Evolutionary conservation across 2,888 invertebrate species (phyloP).

Genomic region (Papilio demoleus): DNA sequence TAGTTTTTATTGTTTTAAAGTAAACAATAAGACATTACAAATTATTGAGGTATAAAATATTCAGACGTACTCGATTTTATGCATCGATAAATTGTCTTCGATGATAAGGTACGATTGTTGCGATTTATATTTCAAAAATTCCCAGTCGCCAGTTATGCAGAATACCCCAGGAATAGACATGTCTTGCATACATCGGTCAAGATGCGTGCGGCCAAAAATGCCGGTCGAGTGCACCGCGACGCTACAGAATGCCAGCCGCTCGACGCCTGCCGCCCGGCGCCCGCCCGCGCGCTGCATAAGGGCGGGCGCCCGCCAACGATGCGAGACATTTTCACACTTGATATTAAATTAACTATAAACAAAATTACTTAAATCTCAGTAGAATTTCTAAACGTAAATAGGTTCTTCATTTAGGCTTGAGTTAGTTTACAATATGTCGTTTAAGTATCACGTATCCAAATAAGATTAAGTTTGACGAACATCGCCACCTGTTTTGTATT

Average conservation of each 20-base stretch:
- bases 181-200: conserved; percentile 42
- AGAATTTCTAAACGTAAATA: background rate
- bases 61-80: conserved; percentile 2
- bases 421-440: background rate
- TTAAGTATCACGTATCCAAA: background rate
- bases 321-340: conserved; percentile 30
- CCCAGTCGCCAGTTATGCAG: conserved; percentile 34
- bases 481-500: conserved; percentile 38
- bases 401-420: background rate
- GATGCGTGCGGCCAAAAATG: conserved; percentile 45
- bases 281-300: conserved; percentile 16
- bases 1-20: no score
- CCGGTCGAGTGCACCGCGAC: conserved; percentile 42
- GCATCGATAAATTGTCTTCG: background rate
- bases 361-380: background rate
- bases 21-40: no score
- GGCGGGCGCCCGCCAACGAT: conserved; percentile 29
- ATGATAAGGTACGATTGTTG: conserved; percentile 11
- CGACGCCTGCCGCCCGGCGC: conserved; percentile 17
- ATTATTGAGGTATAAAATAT: no score
- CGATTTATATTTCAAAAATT: conserved; percentile 23
- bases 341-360: conserved; percentile 20
- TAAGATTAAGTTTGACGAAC: conserved; percentile 40
- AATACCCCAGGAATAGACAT: conserved; percentile 44
- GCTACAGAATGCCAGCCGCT: conserved; percentile 28